Base-by-base conservation (phyloP, 2,113 vertebrate genomes). In the Aix galericulata region DNA sequence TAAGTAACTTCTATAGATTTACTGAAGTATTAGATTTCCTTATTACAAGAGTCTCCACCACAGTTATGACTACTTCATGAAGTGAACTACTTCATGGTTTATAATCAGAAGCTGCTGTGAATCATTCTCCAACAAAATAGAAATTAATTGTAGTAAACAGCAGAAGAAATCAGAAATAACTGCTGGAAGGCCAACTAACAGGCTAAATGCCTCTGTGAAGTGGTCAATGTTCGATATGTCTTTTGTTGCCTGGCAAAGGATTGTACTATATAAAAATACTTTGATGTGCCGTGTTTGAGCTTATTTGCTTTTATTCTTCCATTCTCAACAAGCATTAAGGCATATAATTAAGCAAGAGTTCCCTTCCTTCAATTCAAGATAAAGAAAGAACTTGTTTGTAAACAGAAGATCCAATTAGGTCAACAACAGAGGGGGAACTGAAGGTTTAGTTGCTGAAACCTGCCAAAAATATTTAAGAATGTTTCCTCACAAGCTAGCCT, bases 101-200 rank as follows among this genome's bases (percentile, higher is more conserved):
- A 68, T 92, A 87, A 58, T 85, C 44, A 82, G 66, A 71, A 63
- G n/a, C 26, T 75, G 17, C 34, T 87, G 46, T 77, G 92, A 88
- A 55, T 69, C 7, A 5, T 76, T 64, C 53, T 63, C 4, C 44
- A 52, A 15, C 3, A 68, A 38, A 75, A 78, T 26, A 75, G 20
- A 91, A 89, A 91, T 73, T 13, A 89, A 66, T 76, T 48, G 36
- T 93, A 38, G 74, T 85, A 87, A 95, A 91, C 17, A 91, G 52
- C 20, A 71, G 53, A 94, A 82, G 66, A 91, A 67, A 92, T 89
- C 44, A 94, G 69, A 94, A 92, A 68, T 58, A 93, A 64, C 32
- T 87, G 26, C 82, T 78, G 58, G 36, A 76, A 94, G 78, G 48
- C 36, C 58, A 91, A 17, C 53, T 58, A 82, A 0, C 2, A 76